Base-by-base conservation (phyloP, 2,888 invertebrate genomes). In the Ormyrus labotus region DNA sequence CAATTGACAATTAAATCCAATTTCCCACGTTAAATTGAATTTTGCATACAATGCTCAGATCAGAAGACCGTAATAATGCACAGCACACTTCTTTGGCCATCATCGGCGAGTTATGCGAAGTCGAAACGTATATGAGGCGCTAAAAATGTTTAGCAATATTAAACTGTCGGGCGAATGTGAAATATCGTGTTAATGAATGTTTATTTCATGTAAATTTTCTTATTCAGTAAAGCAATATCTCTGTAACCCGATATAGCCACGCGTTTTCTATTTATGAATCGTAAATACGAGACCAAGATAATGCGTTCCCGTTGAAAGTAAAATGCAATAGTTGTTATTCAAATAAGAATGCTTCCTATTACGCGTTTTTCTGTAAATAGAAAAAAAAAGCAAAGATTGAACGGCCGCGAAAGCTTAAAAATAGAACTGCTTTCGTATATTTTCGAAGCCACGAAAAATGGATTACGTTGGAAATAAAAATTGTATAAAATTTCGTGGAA, bases 21-120 rank as follows among this genome's bases (percentile, higher is more conserved):
- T 71, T 63, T 78, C 78, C 53, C 78, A 78, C 72, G 71, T 67
- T 60, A 72, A 67, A 67, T 78, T 78, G 60, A 67, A 72, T 72
- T 72, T 67, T 11, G 57, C 70, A 70, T 77, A 77, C 70, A 77
- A 77, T 77, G 53, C 55, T 10, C 50, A 53, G 34, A 50, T 19
- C 55, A 13, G 13, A 71, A 71, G 65, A 63, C 55, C 55, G 47
- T 48, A 69, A 69, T 70, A 67, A 64, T 47, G 48, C 61, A 8
- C 50, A 57, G 61, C 34, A 55, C 34, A 55, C 50, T 45, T 34
- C 19, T 19, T 19, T 19, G 19, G 19, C 19, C 47, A 68, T 61
- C 57, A 68, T 19, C 19, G 13, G 53, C 19, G 19, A 19, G 19
- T 19, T 19, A 19, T 19, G 19, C 19, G 19, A 19, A 19, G 19